Evolutionary conservation across 2,113 vertebrate species (phyloP), one percentile per base, ranked within the genome.

Genomic region (Oreotrochilus melanogaster): DNA sequence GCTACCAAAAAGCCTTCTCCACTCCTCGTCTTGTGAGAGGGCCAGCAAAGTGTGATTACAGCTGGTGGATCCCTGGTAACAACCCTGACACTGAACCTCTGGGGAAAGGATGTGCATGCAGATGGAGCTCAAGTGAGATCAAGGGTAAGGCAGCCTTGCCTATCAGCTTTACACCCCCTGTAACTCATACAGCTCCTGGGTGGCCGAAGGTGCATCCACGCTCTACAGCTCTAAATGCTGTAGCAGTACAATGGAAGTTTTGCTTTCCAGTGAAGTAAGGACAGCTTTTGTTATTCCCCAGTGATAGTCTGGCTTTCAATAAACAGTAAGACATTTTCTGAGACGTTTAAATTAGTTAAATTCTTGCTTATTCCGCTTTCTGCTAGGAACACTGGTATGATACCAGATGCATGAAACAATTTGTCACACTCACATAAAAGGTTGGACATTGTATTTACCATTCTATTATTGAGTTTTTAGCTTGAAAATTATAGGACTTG

Each of bases 401-500:
- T 79, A 47, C 17, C 47, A 64, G 50, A 61, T 2, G 22, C 33
- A 48, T 62, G 53, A 66, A 95, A 86, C 18, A 57, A 89, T 72
- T 73, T 71, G 37, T 71, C 67, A 79, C 62, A 35, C n/a, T 92
- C 50, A 33, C 50, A 51, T 25, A 47, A 93, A 91, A 80, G 35
- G 13, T 3, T 79, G 67, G 31, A 48, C 27, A 45, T 65, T 78
- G 4, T 70, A 91, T 80, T 76, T 86, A 57, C 42, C 37, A 14
- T 79, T 58, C 42, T 33, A 39, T 66, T 92, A 86, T 4, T 74
- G 45, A 89, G 28, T 88, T 95, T 78, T 86, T 56, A 67, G 71
- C 71, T 90, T 86, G 62, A 86, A 78, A 92, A 89, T 86, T 86
- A 83, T 28, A 80, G 21, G 24, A 45, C 33, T 62, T 74, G 11